Evolutionary conservation across 2,888 invertebrate species (phyloP).

Genomic region (Volucella bombylans): DNA sequence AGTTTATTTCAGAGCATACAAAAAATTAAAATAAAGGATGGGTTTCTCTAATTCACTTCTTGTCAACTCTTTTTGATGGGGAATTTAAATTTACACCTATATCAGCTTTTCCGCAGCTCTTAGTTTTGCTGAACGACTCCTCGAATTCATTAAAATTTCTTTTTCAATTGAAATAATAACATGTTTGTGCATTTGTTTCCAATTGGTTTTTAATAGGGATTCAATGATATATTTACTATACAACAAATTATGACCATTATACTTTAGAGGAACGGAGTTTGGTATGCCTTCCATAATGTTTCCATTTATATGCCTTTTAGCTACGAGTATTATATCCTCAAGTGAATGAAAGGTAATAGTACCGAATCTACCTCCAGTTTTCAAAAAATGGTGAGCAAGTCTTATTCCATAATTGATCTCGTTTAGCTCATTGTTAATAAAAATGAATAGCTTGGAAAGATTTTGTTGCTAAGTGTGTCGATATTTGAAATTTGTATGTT

Average conservation of each 20-base stretch:
- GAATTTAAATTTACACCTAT: slow-evolving; percentile 54
- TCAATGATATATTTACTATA: slow-evolving; percentile 86
- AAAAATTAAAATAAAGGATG: no score
- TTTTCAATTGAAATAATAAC: slow-evolving; percentile 88
- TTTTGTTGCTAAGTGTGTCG: slow-evolving; percentile 93
- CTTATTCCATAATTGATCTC: slow-evolving; percentile 95
- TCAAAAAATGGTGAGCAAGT: slow-evolving; percentile 89
- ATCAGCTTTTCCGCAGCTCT: slow-evolving; percentile 90
- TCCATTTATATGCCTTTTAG: slow-evolving; percentile 93
- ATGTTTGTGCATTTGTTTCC: slow-evolving; percentile 91
- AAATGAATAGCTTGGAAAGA: slow-evolving; percentile 96
- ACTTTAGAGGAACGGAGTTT: slow-evolving; percentile 89
- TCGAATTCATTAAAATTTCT: slow-evolving; percentile 91
- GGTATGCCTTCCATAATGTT: slow-evolving; percentile 88
- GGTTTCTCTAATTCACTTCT: no score
- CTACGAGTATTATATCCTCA: slow-evolving; percentile 96
- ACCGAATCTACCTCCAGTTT: slow-evolving; percentile 89
- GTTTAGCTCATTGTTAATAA: slow-evolving; percentile 97
- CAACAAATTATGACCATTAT: slow-evolving; percentile 85
- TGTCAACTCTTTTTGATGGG: no score
- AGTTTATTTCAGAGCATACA: no score
- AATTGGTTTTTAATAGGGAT: slow-evolving; percentile 86
- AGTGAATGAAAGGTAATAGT: slow-evolving; percentile 95
- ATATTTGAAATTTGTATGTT: slow-evolving; percentile 88
- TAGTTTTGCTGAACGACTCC: slow-evolving; percentile 94